A percentile compares a stretch with the other conserved stretches of the same genome.
Evolutionary conservation across 2,888 invertebrate genomes (phyloP).

Genomic region (Agapostemon virescens): DNA sequence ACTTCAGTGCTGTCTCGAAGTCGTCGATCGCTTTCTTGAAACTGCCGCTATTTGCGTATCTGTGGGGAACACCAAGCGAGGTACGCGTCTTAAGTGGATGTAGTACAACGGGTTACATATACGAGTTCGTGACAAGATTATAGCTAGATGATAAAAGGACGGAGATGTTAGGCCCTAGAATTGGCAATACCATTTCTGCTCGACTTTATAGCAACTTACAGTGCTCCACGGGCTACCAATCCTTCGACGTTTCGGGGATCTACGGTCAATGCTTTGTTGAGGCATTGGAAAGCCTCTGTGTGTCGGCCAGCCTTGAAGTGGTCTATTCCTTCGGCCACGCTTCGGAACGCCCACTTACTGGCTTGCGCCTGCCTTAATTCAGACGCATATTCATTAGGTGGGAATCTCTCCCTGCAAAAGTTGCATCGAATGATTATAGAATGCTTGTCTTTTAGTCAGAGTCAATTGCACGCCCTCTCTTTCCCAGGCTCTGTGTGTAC

Average conservation of each 20-base stretch:
- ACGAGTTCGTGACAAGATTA: constrained; percentile 1
- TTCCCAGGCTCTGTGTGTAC: no score
- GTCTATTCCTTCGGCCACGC: constrained; percentile 96
- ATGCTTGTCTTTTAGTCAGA: background rate
- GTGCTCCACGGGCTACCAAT: constrained; percentile 93
- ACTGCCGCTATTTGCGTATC: constrained; percentile 94
- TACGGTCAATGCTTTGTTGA: constrained; percentile 95
- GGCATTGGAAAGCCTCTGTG: constrained; percentile 96
- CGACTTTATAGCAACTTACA: constrained; percentile 81
- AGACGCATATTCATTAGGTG: constrained; percentile 90
- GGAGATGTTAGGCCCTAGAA: background rate
- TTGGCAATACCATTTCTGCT: background rate
- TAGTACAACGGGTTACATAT: background rate
- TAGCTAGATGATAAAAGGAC: background rate
- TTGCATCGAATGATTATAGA: background rate
- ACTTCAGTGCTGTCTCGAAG: constrained; percentile 93
- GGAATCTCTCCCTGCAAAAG: constrained; percentile 86
- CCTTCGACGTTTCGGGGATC: constrained; percentile 96
- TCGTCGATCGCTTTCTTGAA: constrained; percentile 97
- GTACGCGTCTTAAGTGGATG: background rate
- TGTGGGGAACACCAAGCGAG: constrained; percentile 64
- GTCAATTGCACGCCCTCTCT: background rate
- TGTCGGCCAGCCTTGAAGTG: constrained; percentile 96
- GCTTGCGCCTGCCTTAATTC: constrained; percentile 94
- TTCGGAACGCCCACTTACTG: constrained; percentile 95